Evolutionary conservation across 2,113 vertebrate genomes (phyloP).

Genomic region (Amia ocellicauda): DNA sequence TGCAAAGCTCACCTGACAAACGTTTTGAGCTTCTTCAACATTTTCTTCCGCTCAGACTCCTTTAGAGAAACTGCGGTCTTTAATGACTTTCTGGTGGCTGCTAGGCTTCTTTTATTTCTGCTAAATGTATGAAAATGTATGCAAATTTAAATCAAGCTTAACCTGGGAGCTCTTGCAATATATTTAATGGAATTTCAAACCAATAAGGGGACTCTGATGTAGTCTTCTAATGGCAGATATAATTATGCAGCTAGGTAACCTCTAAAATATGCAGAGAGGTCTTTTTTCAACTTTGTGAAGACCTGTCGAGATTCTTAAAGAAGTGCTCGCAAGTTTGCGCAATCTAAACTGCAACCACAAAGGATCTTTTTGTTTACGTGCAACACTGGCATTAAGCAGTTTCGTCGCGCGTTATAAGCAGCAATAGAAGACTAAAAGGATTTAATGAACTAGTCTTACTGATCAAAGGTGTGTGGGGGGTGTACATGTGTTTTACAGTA

Average conservation of each 20-base stretch:
- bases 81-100: constrained; percentile 93
- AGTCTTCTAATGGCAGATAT: constrained; percentile 83
- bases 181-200: constrained; percentile 98
- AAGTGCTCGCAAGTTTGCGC: constrained; percentile 28
- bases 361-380: constrained; percentile 25
- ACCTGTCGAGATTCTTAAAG: constrained; percentile 52
- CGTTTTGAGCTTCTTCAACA: constrained; percentile 59
- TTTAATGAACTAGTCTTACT: no score
- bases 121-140: constrained; percentile 99
- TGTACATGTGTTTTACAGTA: no score
- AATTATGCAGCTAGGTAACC: constrained; percentile 78
- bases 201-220: constrained; percentile 81
- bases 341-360: constrained; percentile 24
- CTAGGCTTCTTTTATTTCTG: constrained; percentile 98
- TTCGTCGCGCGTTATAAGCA: constrained; percentile 8
- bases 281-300: constrained; percentile 56
- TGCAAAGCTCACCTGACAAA: constrained; percentile 80
- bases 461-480: no score
- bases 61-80: constrained; percentile 78
- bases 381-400: not conserved
- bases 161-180: constrained; percentile 91
- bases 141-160: constrained; percentile 99
- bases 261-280: constrained; percentile 69
- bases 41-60: constrained; percentile 74
- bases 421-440: not conserved